These are phyloP conservation scores for Rhizoglyphus robini DNA, from an alignment of 1,140 invertebrate species.

Conservation along the genomic window DNA sequence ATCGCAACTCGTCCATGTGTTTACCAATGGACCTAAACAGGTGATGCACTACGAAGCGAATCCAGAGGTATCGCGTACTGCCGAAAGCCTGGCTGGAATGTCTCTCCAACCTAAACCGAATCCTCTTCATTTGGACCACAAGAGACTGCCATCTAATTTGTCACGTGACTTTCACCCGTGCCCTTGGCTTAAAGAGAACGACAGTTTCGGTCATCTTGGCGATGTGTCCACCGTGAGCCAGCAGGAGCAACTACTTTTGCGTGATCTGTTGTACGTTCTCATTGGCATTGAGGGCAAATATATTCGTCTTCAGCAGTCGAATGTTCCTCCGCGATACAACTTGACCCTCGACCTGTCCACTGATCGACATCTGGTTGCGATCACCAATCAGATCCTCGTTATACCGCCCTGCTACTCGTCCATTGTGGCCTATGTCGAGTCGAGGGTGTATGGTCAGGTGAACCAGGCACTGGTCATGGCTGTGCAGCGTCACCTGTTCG, in stretches of 20 bases:
- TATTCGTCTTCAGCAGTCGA: conserved; percentile 32
- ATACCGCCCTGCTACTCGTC: conserved; percentile 73
- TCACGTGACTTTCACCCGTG: conserved; percentile 18
- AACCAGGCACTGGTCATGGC: conserved; percentile 75
- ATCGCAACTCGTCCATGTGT: no score
- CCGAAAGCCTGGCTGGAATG: no score
- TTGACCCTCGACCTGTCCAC: conserved; percentile 35
- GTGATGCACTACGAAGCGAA: no score
- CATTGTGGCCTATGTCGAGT: conserved; percentile 66
- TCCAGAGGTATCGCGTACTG: no score
- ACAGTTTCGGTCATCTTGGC: conserved; percentile 30
- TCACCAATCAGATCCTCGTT: conserved; percentile 65
- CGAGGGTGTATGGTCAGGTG: conserved; percentile 65
- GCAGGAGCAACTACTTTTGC: conserved; percentile 68
- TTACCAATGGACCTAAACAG: no score
- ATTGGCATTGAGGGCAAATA: conserved; percentile 37
- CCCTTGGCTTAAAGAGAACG: conserved; percentile 23
- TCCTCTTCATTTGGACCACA: conserved; percentile 34
- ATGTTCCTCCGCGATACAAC: conserved; percentile 32
- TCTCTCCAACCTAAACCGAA: conserved; percentile 35
- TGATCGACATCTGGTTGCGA: conserved; percentile 30
- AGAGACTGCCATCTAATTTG: conserved; percentile 25
- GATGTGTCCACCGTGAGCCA: conserved; percentile 31
- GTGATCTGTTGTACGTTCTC: conserved; percentile 58
- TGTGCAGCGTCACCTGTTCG: conserved; percentile 56